phyloP scores from a whole-genome alignment of 2,888 invertebrate genomes.

The Nymphalis c-album region DNA sequence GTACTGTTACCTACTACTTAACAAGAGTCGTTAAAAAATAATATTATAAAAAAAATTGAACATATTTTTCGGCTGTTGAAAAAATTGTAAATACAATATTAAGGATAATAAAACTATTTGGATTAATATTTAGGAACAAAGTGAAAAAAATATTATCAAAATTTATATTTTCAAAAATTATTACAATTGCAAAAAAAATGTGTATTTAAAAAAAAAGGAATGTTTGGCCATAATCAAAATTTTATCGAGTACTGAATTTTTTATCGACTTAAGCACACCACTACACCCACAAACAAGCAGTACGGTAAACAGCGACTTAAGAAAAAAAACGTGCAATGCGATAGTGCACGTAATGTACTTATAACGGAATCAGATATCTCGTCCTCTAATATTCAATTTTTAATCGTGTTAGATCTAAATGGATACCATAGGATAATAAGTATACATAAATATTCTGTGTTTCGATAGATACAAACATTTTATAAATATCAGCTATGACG shows the following conservation, averaged over 20 bases:
- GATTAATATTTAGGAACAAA: slow-evolving; percentile 82
- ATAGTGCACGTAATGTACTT: slow-evolving; percentile 66
- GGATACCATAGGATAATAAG: slow-evolving; percentile 40
- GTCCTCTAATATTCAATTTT: slow-evolving; percentile 38
- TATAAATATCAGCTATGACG: slow-evolving; percentile 36
- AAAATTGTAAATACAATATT: slow-evolving; percentile 82
- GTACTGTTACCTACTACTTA: slow-evolving; percentile 83
- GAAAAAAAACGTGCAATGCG: slow-evolving; percentile 70
- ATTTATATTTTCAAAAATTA: slow-evolving; percentile 83
- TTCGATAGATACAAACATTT: slow-evolving; percentile 39
- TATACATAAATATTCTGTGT: slow-evolving; percentile 42
- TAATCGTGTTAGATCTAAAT: slow-evolving; percentile 41
- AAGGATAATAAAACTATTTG: slow-evolving; percentile 82
- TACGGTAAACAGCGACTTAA: slow-evolving; percentile 74
- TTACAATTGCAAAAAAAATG: slow-evolving; percentile 77
- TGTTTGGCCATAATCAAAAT: slow-evolving; percentile 79
- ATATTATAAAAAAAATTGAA: slow-evolving; percentile 77
- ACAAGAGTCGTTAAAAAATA: slow-evolving; percentile 82
- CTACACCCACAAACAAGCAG: slow-evolving; percentile 71
- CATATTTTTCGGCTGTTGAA: slow-evolving; percentile 83
- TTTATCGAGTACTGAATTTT: slow-evolving; percentile 65
- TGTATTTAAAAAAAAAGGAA: slow-evolving; percentile 73
- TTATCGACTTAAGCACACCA: slow-evolving; percentile 77
- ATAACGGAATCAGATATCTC: slow-evolving; percentile 70
- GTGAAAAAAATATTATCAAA: slow-evolving; percentile 79